phyloP scores from a whole-genome alignment of 1,140 invertebrate species.

The Drosophila ironensis region DNA sequence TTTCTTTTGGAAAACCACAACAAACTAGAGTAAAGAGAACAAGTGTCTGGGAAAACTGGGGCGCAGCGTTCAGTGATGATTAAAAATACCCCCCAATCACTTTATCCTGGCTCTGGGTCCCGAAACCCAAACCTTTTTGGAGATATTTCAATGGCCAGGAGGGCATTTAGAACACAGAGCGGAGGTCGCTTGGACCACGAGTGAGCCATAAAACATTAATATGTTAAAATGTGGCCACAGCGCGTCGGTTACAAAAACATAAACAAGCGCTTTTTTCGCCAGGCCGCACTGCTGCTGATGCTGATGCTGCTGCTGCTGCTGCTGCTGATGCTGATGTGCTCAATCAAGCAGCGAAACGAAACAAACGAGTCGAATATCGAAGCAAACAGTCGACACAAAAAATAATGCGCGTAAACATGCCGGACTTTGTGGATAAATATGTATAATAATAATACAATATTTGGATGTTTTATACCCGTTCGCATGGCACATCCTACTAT shows the following conservation, averaged over 20 bases:
- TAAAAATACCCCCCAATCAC: no score
- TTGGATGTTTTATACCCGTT: slow-evolving; percentile 20
- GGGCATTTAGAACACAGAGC: no score
- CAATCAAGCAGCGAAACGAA: slow-evolving; percentile 37
- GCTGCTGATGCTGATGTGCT: slow-evolving; percentile 11
- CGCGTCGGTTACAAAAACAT: slow-evolving; percentile 19
- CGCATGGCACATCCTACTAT: slow-evolving; percentile 1
- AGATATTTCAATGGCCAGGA: neutral
- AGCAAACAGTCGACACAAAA: slow-evolving; percentile 35
- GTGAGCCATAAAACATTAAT: slow-evolving; percentile 32
- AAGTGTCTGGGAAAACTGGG: slow-evolving; percentile 10
- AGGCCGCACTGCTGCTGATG: neutral
- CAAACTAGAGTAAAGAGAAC: neutral
- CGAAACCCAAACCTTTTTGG: neutral
- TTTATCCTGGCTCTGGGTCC: no score
- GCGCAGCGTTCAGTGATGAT: no score
- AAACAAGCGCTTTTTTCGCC: slow-evolving; percentile 17
- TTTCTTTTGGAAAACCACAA: slow-evolving; percentile 3
- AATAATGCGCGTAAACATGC: slow-evolving; percentile 19
- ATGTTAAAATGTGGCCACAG: slow-evolving; percentile 30
- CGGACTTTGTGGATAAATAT: slow-evolving; percentile 36
- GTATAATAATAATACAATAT: slow-evolving; percentile 33
- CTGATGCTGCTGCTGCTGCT: slow-evolving; percentile 22
- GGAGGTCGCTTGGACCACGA: neutral
- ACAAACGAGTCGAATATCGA: slow-evolving; percentile 29